phyloP scores from a whole-genome alignment of 2,113 vertebrate genomes.

The Pristiophorus japonicus region DNA sequence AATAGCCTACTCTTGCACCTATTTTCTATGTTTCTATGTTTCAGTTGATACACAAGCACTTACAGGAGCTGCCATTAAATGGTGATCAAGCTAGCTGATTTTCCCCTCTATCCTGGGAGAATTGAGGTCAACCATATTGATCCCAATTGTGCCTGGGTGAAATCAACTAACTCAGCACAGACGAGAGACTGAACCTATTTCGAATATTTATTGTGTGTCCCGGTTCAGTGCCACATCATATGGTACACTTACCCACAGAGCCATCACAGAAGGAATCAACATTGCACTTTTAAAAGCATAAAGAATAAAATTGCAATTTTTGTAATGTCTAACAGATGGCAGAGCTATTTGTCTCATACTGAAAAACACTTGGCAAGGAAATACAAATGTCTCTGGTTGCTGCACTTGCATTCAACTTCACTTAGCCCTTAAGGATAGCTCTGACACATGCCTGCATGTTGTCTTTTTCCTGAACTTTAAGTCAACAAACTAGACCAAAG shows the following conservation, averaged over 20 bases:
- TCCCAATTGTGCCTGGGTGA: neutral
- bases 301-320: neutral
- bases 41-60: neutral
- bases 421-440: neutral
- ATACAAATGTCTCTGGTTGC: neutral
- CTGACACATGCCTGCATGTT: neutral
- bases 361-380: conserved; percentile 10
- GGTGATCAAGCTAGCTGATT: neutral
- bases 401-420: neutral
- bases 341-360: conserved; percentile 19
- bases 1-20: no score
- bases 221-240: neutral
- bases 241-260: neutral
- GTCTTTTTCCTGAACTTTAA: neutral
- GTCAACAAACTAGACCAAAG: neutral
- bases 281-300: neutral
- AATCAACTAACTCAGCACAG: neutral
- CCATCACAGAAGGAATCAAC: neutral
- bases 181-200: neutral
- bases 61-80: neutral
- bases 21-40: no score
- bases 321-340: conserved; percentile 30
- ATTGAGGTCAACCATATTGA: neutral
- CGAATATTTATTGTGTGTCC: no score
- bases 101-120: neutral